Evolutionary conservation across 2,888 invertebrate species (phyloP).

Genomic region (Melanargia galathea): DNA sequence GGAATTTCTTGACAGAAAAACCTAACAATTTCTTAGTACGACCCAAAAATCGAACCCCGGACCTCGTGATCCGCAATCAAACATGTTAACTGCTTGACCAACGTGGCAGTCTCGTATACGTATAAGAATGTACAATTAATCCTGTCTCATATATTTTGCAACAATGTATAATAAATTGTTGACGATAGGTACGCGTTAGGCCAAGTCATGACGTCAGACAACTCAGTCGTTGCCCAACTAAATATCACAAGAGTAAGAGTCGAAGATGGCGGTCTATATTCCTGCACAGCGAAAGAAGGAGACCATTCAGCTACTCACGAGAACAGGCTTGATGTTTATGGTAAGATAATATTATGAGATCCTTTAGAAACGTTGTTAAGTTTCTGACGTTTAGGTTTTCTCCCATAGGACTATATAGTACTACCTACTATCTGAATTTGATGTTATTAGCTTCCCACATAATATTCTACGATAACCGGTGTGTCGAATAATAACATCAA

Average conservation of each 20-base stretch:
- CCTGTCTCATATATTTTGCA: slow-evolving; percentile 1
- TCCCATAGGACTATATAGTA: neutral
- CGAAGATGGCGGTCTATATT: slow-evolving; percentile 84
- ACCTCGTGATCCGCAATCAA: too few species aligned
- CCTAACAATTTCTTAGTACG: too few species aligned
- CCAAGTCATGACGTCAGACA: slow-evolving; percentile 75
- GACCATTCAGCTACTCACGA: slow-evolving; percentile 65
- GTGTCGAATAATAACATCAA: too few species aligned
- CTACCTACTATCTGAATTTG: too few species aligned
- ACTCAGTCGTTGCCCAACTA: slow-evolving; percentile 71
- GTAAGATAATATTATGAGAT: slow-evolving; percentile 52
- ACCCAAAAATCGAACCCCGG: too few species aligned
- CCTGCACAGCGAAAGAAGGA: slow-evolving; percentile 80
- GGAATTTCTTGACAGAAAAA: too few species aligned
- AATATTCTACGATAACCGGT: too few species aligned
- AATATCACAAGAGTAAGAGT: slow-evolving; percentile 82
- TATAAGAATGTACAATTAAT: too few species aligned
- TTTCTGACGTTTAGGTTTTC: neutral
- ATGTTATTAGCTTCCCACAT: too few species aligned
- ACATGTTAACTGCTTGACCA: too few species aligned
- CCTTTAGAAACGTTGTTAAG: neutral
- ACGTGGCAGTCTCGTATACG: too few species aligned
- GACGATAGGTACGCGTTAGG: slow-evolving; percentile 69
- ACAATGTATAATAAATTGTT: slow-evolving; percentile 1
- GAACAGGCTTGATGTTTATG: slow-evolving; percentile 79